Conservation (phyloP, 2,888 invertebrate species). For the Pemphredon lugubris region DNA sequence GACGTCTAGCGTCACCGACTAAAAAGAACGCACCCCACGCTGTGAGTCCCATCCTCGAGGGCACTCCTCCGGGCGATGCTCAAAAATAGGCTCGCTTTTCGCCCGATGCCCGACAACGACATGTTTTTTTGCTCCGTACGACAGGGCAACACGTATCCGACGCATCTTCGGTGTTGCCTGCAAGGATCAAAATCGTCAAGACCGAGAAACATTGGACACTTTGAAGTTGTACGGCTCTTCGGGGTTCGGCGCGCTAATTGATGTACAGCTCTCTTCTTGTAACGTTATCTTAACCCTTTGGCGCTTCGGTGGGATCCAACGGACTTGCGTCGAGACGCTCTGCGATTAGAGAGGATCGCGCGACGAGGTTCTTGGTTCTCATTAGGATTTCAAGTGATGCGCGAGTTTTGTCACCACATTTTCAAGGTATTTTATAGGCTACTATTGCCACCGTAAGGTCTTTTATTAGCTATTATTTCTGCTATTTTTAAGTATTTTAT, state of each 20-base stretch:
- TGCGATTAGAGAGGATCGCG: too few species aligned
- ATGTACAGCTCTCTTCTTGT: too few species aligned
- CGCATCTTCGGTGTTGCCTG: not conserved
- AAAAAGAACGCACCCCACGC: conserved; percentile 57
- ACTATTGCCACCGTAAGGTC: too few species aligned
- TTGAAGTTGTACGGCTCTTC: not conserved
- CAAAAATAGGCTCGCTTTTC: conserved; percentile 48
- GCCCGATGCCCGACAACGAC: conserved; percentile 10
- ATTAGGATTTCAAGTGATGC: too few species aligned
- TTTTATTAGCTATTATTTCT: too few species aligned
- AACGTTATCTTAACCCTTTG: too few species aligned
- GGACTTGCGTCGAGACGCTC: too few species aligned
- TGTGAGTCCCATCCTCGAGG: conserved; percentile 42
- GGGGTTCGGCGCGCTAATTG: not conserved
- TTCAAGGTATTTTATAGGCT: too few species aligned
- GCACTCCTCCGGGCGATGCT: conserved; percentile 20
- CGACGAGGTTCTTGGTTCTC: too few species aligned
- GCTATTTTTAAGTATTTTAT: too few species aligned
- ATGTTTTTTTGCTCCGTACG: conserved; percentile 18
- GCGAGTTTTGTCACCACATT: too few species aligned
- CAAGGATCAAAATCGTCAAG: conserved; percentile 21
- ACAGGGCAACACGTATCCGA: not conserved
- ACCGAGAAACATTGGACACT: conserved; percentile 22
- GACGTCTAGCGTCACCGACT: conserved; percentile 61
- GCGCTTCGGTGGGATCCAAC: too few species aligned